Evolutionary conservation across 2,888 invertebrate genomes (phyloP).

Genomic region (Cephus nigrinus): DNA sequence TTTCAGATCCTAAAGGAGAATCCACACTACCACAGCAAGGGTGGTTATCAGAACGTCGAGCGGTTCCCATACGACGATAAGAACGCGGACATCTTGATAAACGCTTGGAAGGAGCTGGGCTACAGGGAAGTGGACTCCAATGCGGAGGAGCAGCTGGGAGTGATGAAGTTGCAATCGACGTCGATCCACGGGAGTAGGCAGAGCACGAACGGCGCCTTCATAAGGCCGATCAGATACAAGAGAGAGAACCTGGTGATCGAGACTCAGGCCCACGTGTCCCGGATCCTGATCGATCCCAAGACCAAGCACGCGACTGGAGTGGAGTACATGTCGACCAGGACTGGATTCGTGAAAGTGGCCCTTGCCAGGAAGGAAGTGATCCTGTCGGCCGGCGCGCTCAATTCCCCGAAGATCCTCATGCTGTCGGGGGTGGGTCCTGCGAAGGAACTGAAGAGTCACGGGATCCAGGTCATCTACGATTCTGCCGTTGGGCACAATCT

Average conservation of each 20-base stretch:
- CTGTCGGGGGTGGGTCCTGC: conserved; percentile 69
- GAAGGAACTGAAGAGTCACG: conserved; percentile 56
- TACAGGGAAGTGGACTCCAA: conserved; percentile 72
- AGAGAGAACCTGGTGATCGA: conserved; percentile 60
- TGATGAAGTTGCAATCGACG: conserved; percentile 74
- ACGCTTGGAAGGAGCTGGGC: conserved; percentile 74
- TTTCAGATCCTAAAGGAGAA: conserved; percentile 56
- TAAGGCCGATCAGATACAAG: conserved; percentile 73
- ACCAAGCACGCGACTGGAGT: conserved; percentile 65
- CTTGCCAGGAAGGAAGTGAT: conserved; percentile 67
- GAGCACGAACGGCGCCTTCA: conserved; percentile 75
- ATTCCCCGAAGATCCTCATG: conserved; percentile 69
- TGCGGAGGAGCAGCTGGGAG: conserved; percentile 71
- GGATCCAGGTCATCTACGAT: conserved; percentile 62
- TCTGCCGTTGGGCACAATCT: conserved; percentile 68
- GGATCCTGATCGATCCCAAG: conserved; percentile 67
- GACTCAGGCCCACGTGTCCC: conserved; percentile 68
- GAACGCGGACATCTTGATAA: conserved; percentile 70
- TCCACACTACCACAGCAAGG: conserved; percentile 70
- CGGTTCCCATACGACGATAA: conserved; percentile 73
- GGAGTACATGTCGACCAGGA: conserved; percentile 55
- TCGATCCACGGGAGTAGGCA: conserved; percentile 71
- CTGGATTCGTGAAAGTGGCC: conserved; percentile 55
- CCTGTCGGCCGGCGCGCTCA: conserved; percentile 68
- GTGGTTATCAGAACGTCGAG: conserved; percentile 76